Conservation (phyloP, 2,888 invertebrate genomes). For the Sphaerophoria taeniata region DNA sequence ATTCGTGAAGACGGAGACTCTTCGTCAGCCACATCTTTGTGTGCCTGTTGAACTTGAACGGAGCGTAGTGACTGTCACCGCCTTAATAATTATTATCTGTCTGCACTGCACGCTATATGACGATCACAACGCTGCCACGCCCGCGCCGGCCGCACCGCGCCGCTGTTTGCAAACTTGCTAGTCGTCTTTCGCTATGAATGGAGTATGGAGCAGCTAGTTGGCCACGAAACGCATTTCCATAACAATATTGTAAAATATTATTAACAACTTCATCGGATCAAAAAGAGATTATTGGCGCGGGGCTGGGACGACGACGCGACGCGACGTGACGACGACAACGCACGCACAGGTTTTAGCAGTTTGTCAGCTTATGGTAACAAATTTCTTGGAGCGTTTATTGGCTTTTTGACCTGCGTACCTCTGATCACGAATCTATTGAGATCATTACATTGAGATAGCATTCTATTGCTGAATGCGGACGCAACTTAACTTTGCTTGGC, state of each 20-base stretch:
- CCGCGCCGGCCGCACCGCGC: too few species aligned
- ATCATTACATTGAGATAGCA: constrained; percentile 63
- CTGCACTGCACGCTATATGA: constrained; percentile 19
- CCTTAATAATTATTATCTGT: constrained; percentile 70
- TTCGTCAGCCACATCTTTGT: constrained; percentile 53
- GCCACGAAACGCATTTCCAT: constrained; percentile 68
- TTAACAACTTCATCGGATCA: constrained; percentile 74
- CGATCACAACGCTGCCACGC: too few species aligned
- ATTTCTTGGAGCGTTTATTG: constrained; percentile 64
- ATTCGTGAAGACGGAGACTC: constrained; percentile 38
- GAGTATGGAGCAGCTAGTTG: neutral
- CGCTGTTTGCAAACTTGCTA: neutral
- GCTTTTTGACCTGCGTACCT: constrained; percentile 73
- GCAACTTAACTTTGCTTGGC: constrained; percentile 67
- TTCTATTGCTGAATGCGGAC: constrained; percentile 70
- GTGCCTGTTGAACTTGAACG: constrained; percentile 27
- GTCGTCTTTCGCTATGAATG: constrained; percentile 57
- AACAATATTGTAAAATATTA: constrained; percentile 74
- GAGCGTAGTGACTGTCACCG: constrained; percentile 61
- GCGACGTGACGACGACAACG: too few species aligned
- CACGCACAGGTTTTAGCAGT: too few species aligned
- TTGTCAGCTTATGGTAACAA: constrained; percentile 12
- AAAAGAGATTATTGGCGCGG: constrained; percentile 69
- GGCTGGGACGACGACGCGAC: too few species aligned
- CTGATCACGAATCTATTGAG: constrained; percentile 69